A percentile compares a stretch with the other conserved stretches of the same genome.
phyloP scores from a whole-genome alignment of 2,797 vertebrate species.

The Dromococcyx pavoninus region DNA sequence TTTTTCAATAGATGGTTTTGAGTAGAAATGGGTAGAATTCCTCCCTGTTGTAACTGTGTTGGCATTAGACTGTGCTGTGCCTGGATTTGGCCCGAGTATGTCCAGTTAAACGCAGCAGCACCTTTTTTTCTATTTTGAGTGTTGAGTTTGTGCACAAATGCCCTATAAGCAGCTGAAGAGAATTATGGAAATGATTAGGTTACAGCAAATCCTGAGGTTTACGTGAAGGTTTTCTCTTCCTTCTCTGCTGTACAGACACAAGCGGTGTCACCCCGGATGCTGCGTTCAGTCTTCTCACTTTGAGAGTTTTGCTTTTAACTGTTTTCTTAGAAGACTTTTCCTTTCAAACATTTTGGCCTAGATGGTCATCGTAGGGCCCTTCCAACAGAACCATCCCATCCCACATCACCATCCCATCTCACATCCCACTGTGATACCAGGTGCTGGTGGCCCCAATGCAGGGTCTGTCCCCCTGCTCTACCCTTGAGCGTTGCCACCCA shows the following conservation, averaged over 20 bases:
- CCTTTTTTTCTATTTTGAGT: neutral
- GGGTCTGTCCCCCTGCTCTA: neutral
- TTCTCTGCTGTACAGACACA: fast-evolving
- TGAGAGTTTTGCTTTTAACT: neutral
- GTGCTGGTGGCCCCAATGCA: neutral
- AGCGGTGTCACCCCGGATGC: fast-evolving
- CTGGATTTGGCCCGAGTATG: neutral
- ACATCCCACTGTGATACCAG: neutral
- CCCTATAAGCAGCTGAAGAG: neutral
- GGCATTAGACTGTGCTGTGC: neutral
- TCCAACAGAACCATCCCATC: neutral
- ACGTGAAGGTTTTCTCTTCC: neutral
- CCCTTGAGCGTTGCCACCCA: neutral
- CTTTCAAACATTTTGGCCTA: neutral
- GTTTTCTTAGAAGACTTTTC: neutral
- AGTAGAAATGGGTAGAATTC: neutral
- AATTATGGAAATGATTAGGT: neutral
- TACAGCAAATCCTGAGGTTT: neutral
- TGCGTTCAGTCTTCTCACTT: neutral
- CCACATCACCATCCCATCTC: too few species aligned
- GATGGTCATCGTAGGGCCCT: fast-evolving
- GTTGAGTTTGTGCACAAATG: neutral
- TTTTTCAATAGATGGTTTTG: neutral
- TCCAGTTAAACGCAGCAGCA: neutral
- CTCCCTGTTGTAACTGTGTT: neutral